phyloP scores from a whole-genome alignment of 35 echinoderm and acorn worm species.

The Chiridota heheva region DNA sequence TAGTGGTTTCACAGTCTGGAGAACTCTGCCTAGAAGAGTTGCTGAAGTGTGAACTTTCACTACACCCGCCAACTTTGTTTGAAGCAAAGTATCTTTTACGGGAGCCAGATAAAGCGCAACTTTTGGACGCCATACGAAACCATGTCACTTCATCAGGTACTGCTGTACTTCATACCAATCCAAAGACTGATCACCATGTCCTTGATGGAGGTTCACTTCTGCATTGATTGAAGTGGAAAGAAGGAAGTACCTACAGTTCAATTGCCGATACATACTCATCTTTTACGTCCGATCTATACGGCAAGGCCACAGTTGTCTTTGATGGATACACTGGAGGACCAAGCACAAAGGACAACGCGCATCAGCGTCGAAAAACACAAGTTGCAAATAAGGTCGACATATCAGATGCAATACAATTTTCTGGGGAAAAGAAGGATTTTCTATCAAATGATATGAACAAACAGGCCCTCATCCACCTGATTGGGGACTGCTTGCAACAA shows the following conservation, averaged over 20 bases:
- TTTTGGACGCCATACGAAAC: neutral
- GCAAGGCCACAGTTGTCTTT: constrained; percentile 45
- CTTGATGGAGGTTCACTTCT: constrained; percentile 61
- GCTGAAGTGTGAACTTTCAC: constrained; percentile 51
- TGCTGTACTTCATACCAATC: constrained; percentile 2
- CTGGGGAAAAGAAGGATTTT: constrained; percentile 35
- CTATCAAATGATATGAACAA: constrained; percentile 59
- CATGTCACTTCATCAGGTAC: constrained; percentile 16
- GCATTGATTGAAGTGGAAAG: constrained; percentile 32
- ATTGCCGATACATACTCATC: constrained; percentile 35
- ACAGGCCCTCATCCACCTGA: constrained; percentile 44
- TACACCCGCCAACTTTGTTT: constrained; percentile 38
- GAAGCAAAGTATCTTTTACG: constrained; percentile 31
- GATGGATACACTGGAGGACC: constrained; percentile 51
- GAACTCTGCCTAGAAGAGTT: constrained; percentile 34
- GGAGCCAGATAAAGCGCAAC: constrained; percentile 43
- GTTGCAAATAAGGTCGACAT: constrained; percentile 5
- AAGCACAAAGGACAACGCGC: constrained; percentile 55
- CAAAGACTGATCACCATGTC: constrained; percentile 46
- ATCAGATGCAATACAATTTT: neutral
- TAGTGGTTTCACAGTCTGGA: constrained; percentile 22
- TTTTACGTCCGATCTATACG: constrained; percentile 28
- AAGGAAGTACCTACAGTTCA: constrained; percentile 30
- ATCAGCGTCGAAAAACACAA: constrained; percentile 28
- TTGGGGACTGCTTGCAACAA: constrained; percentile 18